Conservation (phyloP, 2,888 invertebrate species). For the Drosophila affinis region DNA sequence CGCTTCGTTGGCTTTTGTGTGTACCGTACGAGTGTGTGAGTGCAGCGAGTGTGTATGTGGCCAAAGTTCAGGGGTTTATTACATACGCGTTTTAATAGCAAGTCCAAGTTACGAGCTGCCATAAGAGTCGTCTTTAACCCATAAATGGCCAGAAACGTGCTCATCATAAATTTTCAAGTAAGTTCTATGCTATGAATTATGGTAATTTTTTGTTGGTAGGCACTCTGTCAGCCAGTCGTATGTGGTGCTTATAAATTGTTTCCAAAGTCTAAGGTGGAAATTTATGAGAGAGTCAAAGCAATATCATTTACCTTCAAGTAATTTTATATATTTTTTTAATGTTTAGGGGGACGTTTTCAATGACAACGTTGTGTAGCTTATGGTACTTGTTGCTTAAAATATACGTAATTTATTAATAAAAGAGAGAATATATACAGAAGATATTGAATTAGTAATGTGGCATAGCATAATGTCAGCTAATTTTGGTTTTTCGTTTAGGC, state of each 20-base stretch:
- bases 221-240: not conserved
- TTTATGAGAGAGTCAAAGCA: not conserved
- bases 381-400: not conserved
- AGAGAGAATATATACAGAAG: not conserved
- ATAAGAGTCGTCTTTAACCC: slow-evolving; percentile 47
- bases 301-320: not conserved
- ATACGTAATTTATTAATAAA: not conserved
- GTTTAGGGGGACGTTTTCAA: not conserved
- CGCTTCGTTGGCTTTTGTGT: slow-evolving; percentile 19
- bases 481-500: not conserved
- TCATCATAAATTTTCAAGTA: slow-evolving; percentile 37
- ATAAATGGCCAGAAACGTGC: slow-evolving; percentile 62
- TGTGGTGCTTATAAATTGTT: not conserved
- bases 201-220: slow-evolving; percentile 25
- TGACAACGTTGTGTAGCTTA: not conserved
- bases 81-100: slow-evolving; percentile 45
- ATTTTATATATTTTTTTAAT: not conserved
- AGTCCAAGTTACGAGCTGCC: slow-evolving; percentile 22
- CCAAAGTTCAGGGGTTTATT: slow-evolving; percentile 42
- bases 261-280: slow-evolving; percentile 5
- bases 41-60: slow-evolving; percentile 13
- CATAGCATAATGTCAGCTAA: not conserved
- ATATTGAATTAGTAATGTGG: not conserved
- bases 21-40: not conserved
- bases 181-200: slow-evolving; percentile 33